phyloP scores from a whole-genome alignment of 2,797 vertebrate species.

The Gobio occitaniae region DNA sequence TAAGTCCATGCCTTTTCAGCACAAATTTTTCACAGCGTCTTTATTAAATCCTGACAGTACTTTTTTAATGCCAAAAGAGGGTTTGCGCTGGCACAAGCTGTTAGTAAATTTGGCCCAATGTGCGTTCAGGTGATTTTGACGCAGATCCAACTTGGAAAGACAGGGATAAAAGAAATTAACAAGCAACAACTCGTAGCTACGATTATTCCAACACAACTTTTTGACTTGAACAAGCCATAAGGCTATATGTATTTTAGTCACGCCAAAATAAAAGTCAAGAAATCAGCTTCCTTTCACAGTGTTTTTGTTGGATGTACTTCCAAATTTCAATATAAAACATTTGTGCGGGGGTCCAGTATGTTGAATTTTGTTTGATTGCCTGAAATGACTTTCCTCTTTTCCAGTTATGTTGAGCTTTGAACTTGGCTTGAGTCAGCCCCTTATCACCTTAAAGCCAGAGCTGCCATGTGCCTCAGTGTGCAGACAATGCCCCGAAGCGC shows the following conservation, averaged over 20 bases:
- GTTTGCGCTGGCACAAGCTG: too few relatives aligned
- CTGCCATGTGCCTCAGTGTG: conserved; percentile 47
- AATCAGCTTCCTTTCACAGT: conserved; percentile 25
- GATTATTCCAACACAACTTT: not conserved
- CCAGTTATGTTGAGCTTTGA: conserved; percentile 58
- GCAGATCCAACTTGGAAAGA: not conserved
- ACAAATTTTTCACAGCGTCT: too few relatives aligned
- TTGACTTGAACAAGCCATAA: not conserved
- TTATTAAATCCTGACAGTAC: too few relatives aligned
- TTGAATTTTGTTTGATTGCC: conserved; percentile 53
- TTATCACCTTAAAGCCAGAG: conserved; percentile 64
- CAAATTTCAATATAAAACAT: conserved; percentile 37
- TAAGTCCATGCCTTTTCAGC: too few relatives aligned
- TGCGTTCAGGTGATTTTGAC: too few relatives aligned
- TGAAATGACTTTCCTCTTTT: conserved; percentile 54
- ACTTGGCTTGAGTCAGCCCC: conserved; percentile 54
- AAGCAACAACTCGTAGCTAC: not conserved
- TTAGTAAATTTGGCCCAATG: too few relatives aligned
- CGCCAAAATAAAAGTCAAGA: conserved; percentile 29
- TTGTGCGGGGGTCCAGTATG: conserved; percentile 30
- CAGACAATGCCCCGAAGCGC: conserved; percentile 58
- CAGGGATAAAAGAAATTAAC: not conserved
- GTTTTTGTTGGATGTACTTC: conserved; percentile 36
- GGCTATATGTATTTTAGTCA: conserved; percentile 36
- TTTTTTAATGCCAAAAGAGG: too few relatives aligned